Conservation (phyloP, 2,888 invertebrate genomes). For the Nomada lathburiana region DNA sequence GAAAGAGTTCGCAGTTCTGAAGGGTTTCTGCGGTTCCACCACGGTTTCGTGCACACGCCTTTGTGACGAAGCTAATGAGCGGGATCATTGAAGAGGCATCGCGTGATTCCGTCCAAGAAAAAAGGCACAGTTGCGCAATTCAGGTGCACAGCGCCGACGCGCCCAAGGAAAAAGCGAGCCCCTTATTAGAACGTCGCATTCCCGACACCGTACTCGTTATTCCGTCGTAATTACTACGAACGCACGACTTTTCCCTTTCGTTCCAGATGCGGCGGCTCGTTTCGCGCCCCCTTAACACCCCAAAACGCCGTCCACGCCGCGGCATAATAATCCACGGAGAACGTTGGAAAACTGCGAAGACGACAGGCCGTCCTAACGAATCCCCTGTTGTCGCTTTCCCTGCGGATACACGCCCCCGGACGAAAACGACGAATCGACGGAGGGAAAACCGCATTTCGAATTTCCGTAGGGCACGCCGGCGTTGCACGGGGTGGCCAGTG, state of each 20-base stretch:
- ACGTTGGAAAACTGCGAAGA: too few species aligned
- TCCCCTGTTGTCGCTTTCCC: too few species aligned
- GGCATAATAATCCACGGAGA: not conserved
- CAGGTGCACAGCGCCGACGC: slow-evolving; percentile 40
- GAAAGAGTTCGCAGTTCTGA: not conserved
- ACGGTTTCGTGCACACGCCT: slow-evolving; percentile 18
- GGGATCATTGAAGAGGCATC: slow-evolving; percentile 19
- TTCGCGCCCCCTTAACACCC: not conserved
- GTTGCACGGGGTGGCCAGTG: not conserved
- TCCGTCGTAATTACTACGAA: slow-evolving; percentile 25
- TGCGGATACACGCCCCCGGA: too few species aligned
- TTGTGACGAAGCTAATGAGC: slow-evolving; percentile 12
- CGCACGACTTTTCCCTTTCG: not conserved
- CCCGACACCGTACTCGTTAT: not conserved
- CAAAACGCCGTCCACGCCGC: not conserved
- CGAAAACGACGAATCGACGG: not conserved
- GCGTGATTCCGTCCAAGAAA: slow-evolving; percentile 29
- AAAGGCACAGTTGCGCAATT: slow-evolving; percentile 35
- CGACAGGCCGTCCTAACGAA: too few species aligned
- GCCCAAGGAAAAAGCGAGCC: slow-evolving; percentile 19
- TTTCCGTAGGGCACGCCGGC: not conserved
- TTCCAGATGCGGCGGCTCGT: not conserved
- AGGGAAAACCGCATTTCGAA: not conserved
- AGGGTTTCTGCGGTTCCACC: not conserved
- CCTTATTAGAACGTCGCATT: slow-evolving; percentile 45